These are phyloP conservation scores for Hemicrepidius hirtus DNA, from an alignment of 2,888 invertebrate genomes.

Conservation along the genomic window DNA sequence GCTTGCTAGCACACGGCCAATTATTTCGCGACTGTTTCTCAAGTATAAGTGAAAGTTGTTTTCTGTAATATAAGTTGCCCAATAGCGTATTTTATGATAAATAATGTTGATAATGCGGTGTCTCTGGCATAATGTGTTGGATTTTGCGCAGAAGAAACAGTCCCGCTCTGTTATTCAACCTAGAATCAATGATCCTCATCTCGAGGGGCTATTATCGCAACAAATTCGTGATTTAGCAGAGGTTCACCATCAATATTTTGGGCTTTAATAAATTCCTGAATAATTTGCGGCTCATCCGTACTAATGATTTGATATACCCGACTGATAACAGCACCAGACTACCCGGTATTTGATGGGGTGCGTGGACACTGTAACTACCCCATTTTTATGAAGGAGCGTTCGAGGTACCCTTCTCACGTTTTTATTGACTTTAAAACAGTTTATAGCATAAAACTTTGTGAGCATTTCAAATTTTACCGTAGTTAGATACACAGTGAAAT, in stretches of 20 bases:
- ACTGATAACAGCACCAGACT: too few relatives aligned
- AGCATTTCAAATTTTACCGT: too few relatives aligned
- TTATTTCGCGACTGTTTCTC: slow-evolving; percentile 19
- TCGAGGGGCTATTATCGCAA: slow-evolving; percentile 52
- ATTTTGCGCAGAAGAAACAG: slow-evolving; percentile 53
- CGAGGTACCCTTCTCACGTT: too few relatives aligned
- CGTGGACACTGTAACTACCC: too few relatives aligned
- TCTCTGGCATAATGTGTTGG: slow-evolving; percentile 55
- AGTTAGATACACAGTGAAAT: too few relatives aligned
- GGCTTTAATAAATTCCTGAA: background rate
- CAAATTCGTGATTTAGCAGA: slow-evolving; percentile 50
- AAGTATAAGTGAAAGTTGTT: slow-evolving; percentile 58
- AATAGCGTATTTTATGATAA: slow-evolving; percentile 46
- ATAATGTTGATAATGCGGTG: slow-evolving; percentile 55
- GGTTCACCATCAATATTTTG: slow-evolving; percentile 13
- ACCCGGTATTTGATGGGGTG: too few relatives aligned
- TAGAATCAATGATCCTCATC: slow-evolving; percentile 58
- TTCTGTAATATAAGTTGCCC: slow-evolving; percentile 33
- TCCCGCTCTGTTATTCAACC: slow-evolving; percentile 49
- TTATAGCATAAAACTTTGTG: too few relatives aligned
- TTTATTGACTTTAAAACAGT: too few relatives aligned
- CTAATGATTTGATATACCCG: too few relatives aligned
- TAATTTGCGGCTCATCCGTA: background rate
- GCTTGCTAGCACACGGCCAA: slow-evolving; percentile 7
- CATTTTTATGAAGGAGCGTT: too few relatives aligned